Percentiles rank a stretch among this genome's conserved stretches.
phyloP scores from a whole-genome alignment of 2,888 invertebrate species.

The Tholera decimalis region DNA sequence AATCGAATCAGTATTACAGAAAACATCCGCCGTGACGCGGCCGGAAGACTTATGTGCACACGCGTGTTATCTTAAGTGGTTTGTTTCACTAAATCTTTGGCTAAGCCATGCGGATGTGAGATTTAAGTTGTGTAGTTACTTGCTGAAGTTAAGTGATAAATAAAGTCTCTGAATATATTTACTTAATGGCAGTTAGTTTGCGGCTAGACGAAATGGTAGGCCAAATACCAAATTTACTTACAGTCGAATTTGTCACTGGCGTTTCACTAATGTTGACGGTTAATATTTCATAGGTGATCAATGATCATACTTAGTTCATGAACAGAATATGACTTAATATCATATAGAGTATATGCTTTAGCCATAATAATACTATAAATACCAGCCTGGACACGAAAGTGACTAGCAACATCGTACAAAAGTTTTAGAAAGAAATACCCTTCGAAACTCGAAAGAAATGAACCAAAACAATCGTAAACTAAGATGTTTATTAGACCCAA shows the following conservation, averaged over 20 bases:
- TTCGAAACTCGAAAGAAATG: conserved; percentile 25
- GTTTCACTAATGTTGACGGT: background rate
- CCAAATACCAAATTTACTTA: background rate
- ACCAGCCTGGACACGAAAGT: background rate
- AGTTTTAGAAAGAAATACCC: conserved; percentile 26
- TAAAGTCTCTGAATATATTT: conserved; percentile 28
- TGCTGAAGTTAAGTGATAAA: conserved; percentile 59
- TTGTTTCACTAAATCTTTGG: conserved; percentile 56
- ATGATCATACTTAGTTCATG: background rate
- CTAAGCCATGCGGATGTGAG: conserved; percentile 58
- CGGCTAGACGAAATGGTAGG: conserved; percentile 5
- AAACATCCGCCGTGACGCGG: conserved; percentile 62
- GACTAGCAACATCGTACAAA: conserved; percentile 25
- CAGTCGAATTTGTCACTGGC: background rate
- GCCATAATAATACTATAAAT: background rate
- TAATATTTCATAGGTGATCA: conserved; percentile 1
- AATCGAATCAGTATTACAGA: conserved; percentile 58
- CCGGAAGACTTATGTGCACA: conserved; percentile 54
- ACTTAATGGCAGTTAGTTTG: conserved; percentile 14
- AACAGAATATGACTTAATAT: background rate
- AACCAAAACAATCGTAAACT: conserved; percentile 41
- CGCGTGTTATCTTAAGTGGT: conserved; percentile 60
- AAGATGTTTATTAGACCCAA: conserved; percentile 50
- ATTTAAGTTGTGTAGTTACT: conserved; percentile 46
- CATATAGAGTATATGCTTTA: too few relatives aligned